phyloP scores from a whole-genome alignment of 2,797 vertebrate genomes.

The Acanthurus leucopareius region DNA sequence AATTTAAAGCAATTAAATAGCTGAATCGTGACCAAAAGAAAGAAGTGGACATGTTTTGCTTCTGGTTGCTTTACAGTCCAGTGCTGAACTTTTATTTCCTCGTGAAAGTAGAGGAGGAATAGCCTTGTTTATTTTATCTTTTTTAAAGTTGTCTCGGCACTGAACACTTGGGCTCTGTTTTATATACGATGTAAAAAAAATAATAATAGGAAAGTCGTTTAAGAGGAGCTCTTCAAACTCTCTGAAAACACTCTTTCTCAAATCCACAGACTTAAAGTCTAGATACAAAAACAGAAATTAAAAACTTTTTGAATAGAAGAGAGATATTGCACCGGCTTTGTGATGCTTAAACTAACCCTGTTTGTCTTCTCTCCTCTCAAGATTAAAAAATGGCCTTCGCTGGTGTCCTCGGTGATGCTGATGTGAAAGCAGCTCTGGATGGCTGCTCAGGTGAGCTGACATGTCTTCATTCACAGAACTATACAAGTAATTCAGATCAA shows the following conservation, averaged over 20 bases:
- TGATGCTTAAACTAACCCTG: conserved; percentile 34
- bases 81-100: background rate
- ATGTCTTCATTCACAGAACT: background rate
- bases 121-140: background rate
- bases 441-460: conserved; percentile 85
- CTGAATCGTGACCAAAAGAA: background rate
- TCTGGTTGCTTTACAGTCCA: background rate
- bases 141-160: no score
- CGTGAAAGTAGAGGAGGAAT: background rate
- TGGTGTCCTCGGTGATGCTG: conserved; percentile 85
- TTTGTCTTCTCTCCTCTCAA: conserved; percentile 47
- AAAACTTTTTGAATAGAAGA: background rate
- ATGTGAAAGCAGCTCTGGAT: conserved; percentile 85
- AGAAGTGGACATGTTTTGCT: background rate
- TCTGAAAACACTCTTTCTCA: background rate
- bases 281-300: background rate
- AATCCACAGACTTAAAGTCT: background rate
- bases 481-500: no score
- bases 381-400: conserved; percentile 87
- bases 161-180: background rate
- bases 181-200: background rate
- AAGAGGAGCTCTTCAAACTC: no score
- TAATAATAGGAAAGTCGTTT: no score
- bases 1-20: conserved; percentile 7
- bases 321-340: background rate